These are phyloP conservation scores for Oikopleura albicans DNA, from an alignment of 23 tunicate species.

Conservation along the genomic window DNA sequence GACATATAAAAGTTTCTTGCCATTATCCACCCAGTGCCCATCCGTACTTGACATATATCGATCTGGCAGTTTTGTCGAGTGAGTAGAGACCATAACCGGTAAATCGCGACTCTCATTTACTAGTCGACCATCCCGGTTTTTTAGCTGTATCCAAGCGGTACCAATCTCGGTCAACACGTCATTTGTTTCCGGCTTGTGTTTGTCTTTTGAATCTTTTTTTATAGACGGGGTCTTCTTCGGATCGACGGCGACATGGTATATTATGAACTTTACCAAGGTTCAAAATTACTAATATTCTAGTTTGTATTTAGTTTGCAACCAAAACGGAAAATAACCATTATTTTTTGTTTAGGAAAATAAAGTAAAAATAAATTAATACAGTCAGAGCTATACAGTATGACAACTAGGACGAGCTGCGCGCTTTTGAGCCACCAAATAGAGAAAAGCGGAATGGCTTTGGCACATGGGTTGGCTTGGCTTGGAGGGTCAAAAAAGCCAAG, in stretches of 20 bases:
- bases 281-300: too few relatives aligned
- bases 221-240: neutral
- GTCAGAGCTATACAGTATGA: too few relatives aligned
- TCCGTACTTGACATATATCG: neutral
- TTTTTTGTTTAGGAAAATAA: too few relatives aligned
- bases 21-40: neutral
- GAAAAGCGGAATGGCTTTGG: too few relatives aligned
- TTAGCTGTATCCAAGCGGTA: neutral
- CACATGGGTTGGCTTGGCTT: too few relatives aligned
- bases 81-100: neutral
- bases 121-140: neutral
- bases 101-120: neutral
- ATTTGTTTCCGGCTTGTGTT: neutral
- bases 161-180: slow-evolving; percentile 5
- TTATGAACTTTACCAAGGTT: too few relatives aligned
- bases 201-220: neutral
- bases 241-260: slow-evolving; percentile 8
- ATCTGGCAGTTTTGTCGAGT: neutral
- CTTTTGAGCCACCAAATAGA: too few relatives aligned
- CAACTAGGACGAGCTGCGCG: too few relatives aligned
- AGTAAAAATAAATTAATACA: too few relatives aligned
- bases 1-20: neutral
- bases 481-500: too few relatives aligned
- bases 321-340: too few relatives aligned
- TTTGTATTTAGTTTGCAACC: too few relatives aligned